These are phyloP conservation scores for Eulithis testata DNA, from an alignment of 2,888 invertebrate species.

Conservation along the genomic window DNA sequence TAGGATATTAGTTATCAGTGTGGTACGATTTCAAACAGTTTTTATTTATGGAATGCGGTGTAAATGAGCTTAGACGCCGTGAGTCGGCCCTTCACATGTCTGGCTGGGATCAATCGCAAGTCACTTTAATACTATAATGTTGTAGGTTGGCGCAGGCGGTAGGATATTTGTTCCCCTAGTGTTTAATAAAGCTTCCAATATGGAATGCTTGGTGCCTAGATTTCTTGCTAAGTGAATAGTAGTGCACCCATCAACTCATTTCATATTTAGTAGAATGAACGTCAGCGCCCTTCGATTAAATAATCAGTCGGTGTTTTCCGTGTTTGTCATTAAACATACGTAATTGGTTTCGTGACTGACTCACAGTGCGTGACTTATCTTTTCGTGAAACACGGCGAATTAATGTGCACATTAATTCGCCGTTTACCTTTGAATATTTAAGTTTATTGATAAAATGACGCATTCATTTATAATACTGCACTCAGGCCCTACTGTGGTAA, in stretches of 20 bases:
- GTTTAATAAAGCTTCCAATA: no score
- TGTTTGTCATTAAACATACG: conserved; percentile 7
- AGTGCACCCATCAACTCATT: no score
- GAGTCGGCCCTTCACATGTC: neutral
- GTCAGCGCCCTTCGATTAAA: conserved; percentile 9
- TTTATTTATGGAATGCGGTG: neutral
- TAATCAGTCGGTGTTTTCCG: conserved; percentile 15
- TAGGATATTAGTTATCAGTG: neutral
- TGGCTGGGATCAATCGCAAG: neutral
- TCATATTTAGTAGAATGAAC: neutral
- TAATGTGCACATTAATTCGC: no score
- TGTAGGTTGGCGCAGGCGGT: conserved; percentile 1
- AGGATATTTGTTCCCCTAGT: neutral
- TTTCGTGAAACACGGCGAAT: conserved; percentile 22
- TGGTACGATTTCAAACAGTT: neutral
- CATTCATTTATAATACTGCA: no score
- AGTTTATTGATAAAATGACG: neutral
- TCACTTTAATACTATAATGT: neutral
- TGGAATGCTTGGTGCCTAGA: no score
- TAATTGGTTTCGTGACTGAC: conserved; percentile 19
- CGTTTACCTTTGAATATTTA: conserved; percentile 6
- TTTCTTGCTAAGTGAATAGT: no score
- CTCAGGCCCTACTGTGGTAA: no score
- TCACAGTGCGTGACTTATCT: conserved; percentile 30
- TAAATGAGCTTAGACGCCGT: neutral